Percentiles rank a stretch among this genome's conserved stretches.
Evolutionary conservation across 2,888 invertebrate species (phyloP).

Genomic region (Nematopogon swammerdamellus): DNA sequence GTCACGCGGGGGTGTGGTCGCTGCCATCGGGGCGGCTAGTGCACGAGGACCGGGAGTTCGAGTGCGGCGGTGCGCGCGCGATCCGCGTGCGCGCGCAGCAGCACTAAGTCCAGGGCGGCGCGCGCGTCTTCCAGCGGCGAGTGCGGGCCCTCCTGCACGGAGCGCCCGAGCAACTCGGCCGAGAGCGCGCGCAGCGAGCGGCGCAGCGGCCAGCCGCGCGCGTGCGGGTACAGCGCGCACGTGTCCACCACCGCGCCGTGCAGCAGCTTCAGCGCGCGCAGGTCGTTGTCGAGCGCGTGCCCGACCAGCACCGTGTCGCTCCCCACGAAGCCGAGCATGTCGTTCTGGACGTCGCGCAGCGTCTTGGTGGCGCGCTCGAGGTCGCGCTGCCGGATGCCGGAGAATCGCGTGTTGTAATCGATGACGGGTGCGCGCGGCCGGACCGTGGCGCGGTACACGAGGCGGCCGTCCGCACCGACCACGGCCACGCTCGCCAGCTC

Average conservation of each 20-base stretch:
- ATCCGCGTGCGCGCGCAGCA: slow-evolving; percentile 68
- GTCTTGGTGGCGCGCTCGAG: slow-evolving; percentile 62
- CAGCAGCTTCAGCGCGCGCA: slow-evolving; percentile 79
- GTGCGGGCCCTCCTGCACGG: slow-evolving; percentile 85
- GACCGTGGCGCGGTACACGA: slow-evolving; percentile 83
- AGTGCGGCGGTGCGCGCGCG: slow-evolving; percentile 21
- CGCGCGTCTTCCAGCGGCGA: slow-evolving; percentile 92
- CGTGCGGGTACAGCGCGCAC: slow-evolving; percentile 83
- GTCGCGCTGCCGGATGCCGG: slow-evolving; percentile 74
- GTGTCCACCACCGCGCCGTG: slow-evolving; percentile 89
- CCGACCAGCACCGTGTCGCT: slow-evolving; percentile 90
- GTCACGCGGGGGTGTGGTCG: slow-evolving; percentile 38
- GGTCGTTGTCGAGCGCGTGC: slow-evolving; percentile 92
- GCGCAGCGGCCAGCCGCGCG: slow-evolving; percentile 77
- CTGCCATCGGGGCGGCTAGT: slow-evolving; percentile 22
- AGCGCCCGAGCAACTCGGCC: slow-evolving; percentile 66
- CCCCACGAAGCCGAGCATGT: slow-evolving; percentile 75
- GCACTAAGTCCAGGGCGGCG: slow-evolving; percentile 85
- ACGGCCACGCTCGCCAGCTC: slow-evolving; percentile 88
- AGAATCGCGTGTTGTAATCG: slow-evolving; percentile 94
- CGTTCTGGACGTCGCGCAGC: slow-evolving; percentile 78
- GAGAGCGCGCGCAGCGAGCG: slow-evolving; percentile 79
- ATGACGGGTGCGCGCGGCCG: slow-evolving; percentile 78
- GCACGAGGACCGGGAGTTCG: slow-evolving; percentile 17
- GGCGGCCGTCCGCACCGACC: slow-evolving; percentile 66